phyloP scores from a whole-genome alignment of 2,113 vertebrate genomes.

The Scomber colias region DNA sequence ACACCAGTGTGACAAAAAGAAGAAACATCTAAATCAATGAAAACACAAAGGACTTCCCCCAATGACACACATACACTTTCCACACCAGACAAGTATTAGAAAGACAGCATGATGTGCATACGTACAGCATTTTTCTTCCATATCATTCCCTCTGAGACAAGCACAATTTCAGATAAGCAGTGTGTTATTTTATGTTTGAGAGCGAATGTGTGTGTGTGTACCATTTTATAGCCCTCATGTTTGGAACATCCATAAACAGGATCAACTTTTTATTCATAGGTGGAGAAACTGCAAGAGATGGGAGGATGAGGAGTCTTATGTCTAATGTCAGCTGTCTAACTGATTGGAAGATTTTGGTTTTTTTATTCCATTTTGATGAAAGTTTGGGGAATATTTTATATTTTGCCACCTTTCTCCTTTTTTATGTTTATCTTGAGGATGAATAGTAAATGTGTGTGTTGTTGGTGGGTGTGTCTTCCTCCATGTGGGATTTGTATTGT shows the following conservation, averaged over 20 bases:
- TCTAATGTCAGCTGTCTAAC: background rate
- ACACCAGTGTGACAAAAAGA: conserved; percentile 1
- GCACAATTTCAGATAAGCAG: background rate
- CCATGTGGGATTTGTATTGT: background rate
- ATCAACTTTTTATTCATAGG: conserved; percentile 6
- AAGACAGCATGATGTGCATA: background rate
- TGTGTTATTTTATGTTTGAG: background rate
- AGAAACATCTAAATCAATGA: conserved; percentile 5
- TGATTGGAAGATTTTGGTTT: background rate
- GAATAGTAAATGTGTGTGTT: background rate
- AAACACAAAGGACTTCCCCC: conserved; percentile 15
- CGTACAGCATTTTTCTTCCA: background rate
- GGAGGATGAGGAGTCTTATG: background rate
- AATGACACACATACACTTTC: background rate
- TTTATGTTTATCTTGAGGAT: background rate
- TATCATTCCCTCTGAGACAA: background rate
- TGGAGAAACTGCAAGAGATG: background rate
- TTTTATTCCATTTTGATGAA: conserved; percentile 7
- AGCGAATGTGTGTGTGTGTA: conserved; percentile 2
- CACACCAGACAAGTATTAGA: background rate
- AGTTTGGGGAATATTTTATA: background rate
- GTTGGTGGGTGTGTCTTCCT: background rate
- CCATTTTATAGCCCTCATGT: background rate
- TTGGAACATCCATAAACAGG: background rate
- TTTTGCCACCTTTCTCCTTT: background rate